phyloP scores from a whole-genome alignment of 2,797 vertebrate species.

The Sebastes baramenuke region DNA sequence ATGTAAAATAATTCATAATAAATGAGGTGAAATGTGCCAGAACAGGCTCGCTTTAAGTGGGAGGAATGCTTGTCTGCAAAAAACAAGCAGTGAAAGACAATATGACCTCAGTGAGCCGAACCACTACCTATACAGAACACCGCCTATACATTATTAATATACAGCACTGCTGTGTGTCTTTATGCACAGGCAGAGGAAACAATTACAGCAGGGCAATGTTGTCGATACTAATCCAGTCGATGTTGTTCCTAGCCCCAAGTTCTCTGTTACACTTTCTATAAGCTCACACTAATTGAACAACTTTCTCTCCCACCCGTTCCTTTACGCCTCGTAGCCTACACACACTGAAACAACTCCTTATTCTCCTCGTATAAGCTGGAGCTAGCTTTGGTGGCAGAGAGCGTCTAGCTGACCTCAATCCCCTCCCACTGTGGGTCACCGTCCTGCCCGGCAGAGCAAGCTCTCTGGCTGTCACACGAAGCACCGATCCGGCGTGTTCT shows the following conservation, averaged over 20 bases:
- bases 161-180: not conserved
- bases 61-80: constrained; percentile 20
- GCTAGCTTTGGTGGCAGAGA: constrained; percentile 52
- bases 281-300: constrained; percentile 8
- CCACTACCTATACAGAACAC: not conserved
- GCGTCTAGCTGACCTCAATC: constrained; percentile 66
- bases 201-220: not conserved
- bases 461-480: constrained; percentile 43
- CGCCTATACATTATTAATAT: constrained; percentile 27
- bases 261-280: constrained; percentile 1
- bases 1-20: not conserved
- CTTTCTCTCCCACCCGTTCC: not conserved
- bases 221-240: not conserved
- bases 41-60: not conserved
- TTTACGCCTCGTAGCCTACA: not conserved
- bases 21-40: constrained; percentile 8
- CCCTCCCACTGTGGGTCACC: constrained; percentile 66
- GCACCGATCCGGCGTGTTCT: constrained; percentile 53
- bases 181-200: not conserved
- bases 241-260: not conserved
- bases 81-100: constrained; percentile 37
- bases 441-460: constrained; percentile 26
- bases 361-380: constrained; percentile 47
- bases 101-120: constrained; percentile 10
- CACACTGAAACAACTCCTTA: constrained; percentile 32